These are phyloP conservation scores for Esox lucius DNA, from an alignment of 2,797 vertebrate genomes.

Conservation along the genomic window DNA sequence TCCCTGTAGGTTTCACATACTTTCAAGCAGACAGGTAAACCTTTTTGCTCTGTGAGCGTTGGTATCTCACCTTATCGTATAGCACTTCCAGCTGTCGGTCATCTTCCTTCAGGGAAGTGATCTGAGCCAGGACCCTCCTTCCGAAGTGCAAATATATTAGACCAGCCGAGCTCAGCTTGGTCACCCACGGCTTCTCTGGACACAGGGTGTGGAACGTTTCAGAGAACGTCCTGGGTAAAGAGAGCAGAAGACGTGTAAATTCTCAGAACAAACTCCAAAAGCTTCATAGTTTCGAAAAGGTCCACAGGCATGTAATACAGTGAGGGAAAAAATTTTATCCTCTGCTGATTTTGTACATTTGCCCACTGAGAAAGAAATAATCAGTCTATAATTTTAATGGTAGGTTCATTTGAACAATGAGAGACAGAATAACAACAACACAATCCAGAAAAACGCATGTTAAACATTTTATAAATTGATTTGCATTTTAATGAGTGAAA, in stretches of 20 bases:
- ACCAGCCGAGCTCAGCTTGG: slow-evolving; percentile 94
- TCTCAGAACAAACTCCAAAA: neutral
- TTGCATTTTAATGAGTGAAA: too few species aligned
- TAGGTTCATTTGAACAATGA: too few species aligned
- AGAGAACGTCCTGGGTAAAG: slow-evolving; percentile 76
- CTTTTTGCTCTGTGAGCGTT: neutral
- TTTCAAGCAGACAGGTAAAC: neutral
- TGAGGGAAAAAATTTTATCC: too few species aligned
- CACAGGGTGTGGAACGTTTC: slow-evolving; percentile 84
- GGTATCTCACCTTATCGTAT: slow-evolving; percentile 83
- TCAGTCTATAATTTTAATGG: too few species aligned
- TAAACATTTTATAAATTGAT: too few species aligned
- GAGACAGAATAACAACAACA: too few species aligned
- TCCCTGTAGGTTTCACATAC: too few species aligned
- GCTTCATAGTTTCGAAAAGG: too few species aligned
- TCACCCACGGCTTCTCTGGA: slow-evolving; percentile 87
- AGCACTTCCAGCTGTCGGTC: slow-evolving; percentile 77
- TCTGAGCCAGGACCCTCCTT: slow-evolving; percentile 74
- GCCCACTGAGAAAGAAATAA: too few species aligned
- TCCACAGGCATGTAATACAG: too few species aligned
- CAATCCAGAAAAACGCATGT: too few species aligned
- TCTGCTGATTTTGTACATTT: too few species aligned
- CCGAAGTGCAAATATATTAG: slow-evolving; percentile 92
- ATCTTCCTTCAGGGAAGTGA: slow-evolving; percentile 75
- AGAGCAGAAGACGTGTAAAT: neutral